Conservation (phyloP, 1,140 invertebrate species). For the Pissodes strobi region DNA sequence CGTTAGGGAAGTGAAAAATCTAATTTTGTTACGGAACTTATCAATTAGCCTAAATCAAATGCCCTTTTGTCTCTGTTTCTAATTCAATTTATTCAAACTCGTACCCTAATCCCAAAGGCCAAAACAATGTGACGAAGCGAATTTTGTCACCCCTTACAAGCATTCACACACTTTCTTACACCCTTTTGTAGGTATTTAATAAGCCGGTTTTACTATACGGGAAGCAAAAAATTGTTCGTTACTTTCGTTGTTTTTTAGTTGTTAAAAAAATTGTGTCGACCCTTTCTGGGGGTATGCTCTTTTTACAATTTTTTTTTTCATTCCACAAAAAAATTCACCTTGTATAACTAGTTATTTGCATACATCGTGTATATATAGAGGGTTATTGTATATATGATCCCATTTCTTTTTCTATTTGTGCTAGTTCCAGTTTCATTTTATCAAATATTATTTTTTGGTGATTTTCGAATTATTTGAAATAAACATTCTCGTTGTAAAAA, state of each 20-base stretch:
- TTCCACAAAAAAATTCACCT: background rate
- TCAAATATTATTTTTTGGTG: too few relatives aligned
- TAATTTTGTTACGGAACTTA: background rate
- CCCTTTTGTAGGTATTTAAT: conserved; percentile 10
- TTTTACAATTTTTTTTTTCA: background rate
- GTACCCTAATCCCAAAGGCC: background rate
- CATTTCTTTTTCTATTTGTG: too few relatives aligned
- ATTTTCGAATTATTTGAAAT: too few relatives aligned
- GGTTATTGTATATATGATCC: too few relatives aligned
- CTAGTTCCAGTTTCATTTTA: too few relatives aligned
- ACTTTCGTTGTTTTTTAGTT: background rate
- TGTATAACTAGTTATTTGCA: conserved; percentile 16
- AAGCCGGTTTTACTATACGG: conserved; percentile 7
- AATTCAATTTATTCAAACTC: conserved; percentile 21
- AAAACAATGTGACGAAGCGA: conserved; percentile 23
- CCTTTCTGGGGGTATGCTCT: background rate
- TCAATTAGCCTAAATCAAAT: conserved; percentile 13
- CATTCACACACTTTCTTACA: background rate
- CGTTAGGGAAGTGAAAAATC: too few relatives aligned
- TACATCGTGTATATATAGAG: too few relatives aligned
- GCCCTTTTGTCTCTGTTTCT: conserved; percentile 21
- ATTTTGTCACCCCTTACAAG: conserved; percentile 12
- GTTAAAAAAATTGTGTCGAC: conserved; percentile 2
- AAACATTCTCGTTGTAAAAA: too few relatives aligned
- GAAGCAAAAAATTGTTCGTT: conserved; percentile 6